Conservation (phyloP, 2,797 vertebrate genomes). For the Sarcoramphus papa region DNA sequence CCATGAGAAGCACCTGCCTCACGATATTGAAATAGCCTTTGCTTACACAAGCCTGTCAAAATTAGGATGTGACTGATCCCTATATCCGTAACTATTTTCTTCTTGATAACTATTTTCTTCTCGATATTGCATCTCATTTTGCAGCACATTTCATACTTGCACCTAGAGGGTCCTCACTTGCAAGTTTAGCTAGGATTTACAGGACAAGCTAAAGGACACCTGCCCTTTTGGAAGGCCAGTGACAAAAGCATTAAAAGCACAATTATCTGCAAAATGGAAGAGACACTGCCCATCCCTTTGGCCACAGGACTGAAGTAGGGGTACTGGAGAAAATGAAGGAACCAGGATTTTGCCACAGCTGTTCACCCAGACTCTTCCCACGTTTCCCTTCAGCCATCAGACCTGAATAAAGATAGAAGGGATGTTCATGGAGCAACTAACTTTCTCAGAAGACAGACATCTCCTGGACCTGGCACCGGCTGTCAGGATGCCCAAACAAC, state of each 20-base stretch:
- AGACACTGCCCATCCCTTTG: neutral
- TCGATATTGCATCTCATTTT: neutral
- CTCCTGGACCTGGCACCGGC: neutral
- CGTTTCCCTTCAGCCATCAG: neutral
- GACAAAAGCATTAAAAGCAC: neutral
- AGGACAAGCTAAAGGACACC: neutral
- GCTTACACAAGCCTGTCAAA: conserved; percentile 4
- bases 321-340: neutral
- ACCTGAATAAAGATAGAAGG: neutral
- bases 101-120: neutral
- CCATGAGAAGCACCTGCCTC: neutral
- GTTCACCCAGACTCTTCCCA: neutral
- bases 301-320: neutral
- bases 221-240: neutral
- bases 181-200: neutral
- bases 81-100: neutral
- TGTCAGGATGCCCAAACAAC: neutral
- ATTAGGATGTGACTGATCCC: neutral
- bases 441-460: neutral
- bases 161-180: neutral
- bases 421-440: neutral
- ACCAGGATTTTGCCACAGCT: neutral
- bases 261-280: neutral
- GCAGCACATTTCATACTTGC: neutral
- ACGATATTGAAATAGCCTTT: neutral